Evolutionary conservation across 1,140 invertebrate genomes (phyloP).

Genomic region (Metopolophium dirhodum): DNA sequence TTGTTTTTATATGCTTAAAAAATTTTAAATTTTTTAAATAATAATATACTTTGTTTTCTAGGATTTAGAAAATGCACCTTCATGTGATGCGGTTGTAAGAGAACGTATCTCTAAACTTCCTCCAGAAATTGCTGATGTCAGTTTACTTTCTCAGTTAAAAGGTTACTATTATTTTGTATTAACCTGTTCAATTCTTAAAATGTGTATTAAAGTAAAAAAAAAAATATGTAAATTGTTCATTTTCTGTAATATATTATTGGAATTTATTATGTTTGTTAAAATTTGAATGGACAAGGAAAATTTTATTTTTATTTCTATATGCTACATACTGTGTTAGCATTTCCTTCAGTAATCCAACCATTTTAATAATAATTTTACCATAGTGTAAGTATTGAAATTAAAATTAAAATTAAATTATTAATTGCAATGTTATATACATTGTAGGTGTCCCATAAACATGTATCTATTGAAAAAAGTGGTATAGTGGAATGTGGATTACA

Average conservation of each 20-base stretch:
- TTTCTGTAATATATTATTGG: conserved; percentile 11
- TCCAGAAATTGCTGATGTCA: conserved; percentile 91
- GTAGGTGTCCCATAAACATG: background rate
- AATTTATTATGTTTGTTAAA: background rate
- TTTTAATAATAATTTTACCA: background rate
- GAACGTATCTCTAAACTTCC: conserved; percentile 93
- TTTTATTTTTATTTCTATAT: background rate
- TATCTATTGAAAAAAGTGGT: background rate
- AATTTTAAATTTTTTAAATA: background rate
- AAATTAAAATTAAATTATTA: no score
- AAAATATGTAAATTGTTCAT: background rate
- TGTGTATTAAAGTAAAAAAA: background rate
- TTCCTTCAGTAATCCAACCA: background rate
- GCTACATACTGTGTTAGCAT: background rate
- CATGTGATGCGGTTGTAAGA: conserved; percentile 88
- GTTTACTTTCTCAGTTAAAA: conserved; percentile 81
- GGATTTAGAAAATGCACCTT: conserved; percentile 92
- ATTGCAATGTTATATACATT: background rate
- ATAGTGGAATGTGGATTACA: background rate
- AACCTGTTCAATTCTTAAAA: background rate
- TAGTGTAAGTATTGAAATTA: background rate
- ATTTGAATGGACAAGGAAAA: background rate
- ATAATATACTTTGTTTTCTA: conserved; percentile 64
- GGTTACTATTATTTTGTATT: conserved; percentile 64
- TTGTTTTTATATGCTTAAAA: background rate